Evolutionary conservation across 2,797 vertebrate genomes (phyloP), one percentile per base, ranked within the genome.

Genomic region (Borostomias antarcticus): DNA sequence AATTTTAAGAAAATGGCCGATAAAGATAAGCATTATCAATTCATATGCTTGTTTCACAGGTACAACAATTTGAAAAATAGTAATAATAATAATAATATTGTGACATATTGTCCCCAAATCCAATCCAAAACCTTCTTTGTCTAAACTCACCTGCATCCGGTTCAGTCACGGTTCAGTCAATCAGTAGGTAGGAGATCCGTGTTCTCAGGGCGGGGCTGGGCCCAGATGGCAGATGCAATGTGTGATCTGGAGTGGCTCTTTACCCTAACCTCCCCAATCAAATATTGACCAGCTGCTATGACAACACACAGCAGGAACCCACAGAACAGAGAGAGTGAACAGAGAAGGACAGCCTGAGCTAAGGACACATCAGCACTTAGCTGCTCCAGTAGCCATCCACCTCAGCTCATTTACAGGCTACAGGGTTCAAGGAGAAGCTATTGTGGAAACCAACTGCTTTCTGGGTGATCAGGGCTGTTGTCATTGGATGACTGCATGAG

Each of bases 221-320:
- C 64, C 72, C 85, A 85, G 77, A 68, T 85, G 86, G 57, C 68
- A 56, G 74, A 77, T 68, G 78, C n/a, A 30, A 60, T 70, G 74
- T 75, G 70, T 75, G 75, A 72, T 70, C 56, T 81, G 87, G 85
- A 85, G 81, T n/a, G 74, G 79, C 72, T 62, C 79, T 76, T 73
- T 65, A 81, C 82, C 66, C 61, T 68, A 59, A 82, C 88, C 81
- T 78, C n/a, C 5, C 9, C 72, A 40, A 63, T 72, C 81, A 91
- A 93, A 93, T 93, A 93, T 93, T 93, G 86, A 91, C 86, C 29
- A 0, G 59, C 62, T 11, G 51, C 82, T 76, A 67, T 70, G 71
- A 80, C 66, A 83, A 84, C 67, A 82, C 17, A 56, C 15, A 17
- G 26, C 26, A 62, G 57, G 47, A 25, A 32, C 21, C 15, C 40